phyloP scores from a whole-genome alignment of 1,140 invertebrate genomes.

The Ptiloglossa arizonensis region DNA sequence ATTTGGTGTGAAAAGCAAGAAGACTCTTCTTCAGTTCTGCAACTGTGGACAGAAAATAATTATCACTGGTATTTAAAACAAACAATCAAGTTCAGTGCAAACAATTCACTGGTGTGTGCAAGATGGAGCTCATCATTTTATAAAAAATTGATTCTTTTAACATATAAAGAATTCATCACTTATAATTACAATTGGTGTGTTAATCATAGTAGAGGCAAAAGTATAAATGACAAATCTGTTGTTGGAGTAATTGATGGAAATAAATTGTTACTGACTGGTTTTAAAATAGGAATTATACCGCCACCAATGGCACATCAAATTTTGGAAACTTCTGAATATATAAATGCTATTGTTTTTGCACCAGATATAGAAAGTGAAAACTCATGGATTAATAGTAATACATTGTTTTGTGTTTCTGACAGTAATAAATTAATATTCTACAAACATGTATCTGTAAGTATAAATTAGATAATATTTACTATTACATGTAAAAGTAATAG shows the following conservation, averaged over 20 bases:
- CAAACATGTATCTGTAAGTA: conserved; percentile 56
- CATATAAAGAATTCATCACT: conserved; percentile 80
- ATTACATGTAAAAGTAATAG: background rate
- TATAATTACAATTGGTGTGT: conserved; percentile 86
- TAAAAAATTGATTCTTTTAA: conserved; percentile 73
- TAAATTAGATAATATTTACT: conserved; percentile 55
- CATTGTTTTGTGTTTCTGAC: conserved; percentile 69
- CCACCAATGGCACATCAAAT: conserved; percentile 90
- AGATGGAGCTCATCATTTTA: conserved; percentile 81
- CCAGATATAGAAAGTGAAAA: conserved; percentile 68
- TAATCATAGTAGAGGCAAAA: conserved; percentile 82
- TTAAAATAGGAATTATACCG: conserved; percentile 88
- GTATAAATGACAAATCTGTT: conserved; percentile 82
- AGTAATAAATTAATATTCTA: conserved; percentile 69
- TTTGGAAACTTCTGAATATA: conserved; percentile 82
- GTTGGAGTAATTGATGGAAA: conserved; percentile 91
- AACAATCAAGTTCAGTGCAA: conserved; percentile 82
- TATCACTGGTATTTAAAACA: conserved; percentile 97
- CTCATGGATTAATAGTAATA: conserved; percentile 76
- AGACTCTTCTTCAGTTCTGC: conserved; percentile 80
- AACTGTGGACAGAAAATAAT: conserved; percentile 92
- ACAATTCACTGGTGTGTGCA: conserved; percentile 81
- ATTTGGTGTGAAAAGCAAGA: conserved; percentile 82
- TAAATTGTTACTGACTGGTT: conserved; percentile 87
- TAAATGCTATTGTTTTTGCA: conserved; percentile 85